Evolutionary conservation across 1,140 invertebrate genomes (phyloP), one percentile per base, ranked within the genome.

Genomic region (Trichogramma pretiosum): DNA sequence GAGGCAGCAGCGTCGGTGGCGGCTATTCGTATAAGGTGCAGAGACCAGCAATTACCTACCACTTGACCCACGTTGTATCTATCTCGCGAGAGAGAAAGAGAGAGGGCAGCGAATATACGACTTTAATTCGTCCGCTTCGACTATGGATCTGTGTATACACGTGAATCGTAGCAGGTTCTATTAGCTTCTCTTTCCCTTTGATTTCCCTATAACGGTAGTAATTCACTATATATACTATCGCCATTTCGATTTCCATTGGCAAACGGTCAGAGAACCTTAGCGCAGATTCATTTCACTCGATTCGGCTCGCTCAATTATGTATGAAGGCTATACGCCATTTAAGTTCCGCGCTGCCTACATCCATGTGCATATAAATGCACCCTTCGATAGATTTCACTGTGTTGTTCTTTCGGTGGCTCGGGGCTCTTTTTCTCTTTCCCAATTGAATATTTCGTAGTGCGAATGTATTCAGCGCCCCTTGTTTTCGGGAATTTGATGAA

Each of bases 91-190:
- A n/a, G n/a, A n/a, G 19, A 14, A 40, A n/a, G 18, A 14, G n/a
- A 28, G 23, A 22, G 36, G 28, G 37, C 4, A 48, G 38, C 53
- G 48, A 52, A 56, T 60, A 56, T 54, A 56, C 47, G 58, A 54
- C 52, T 60, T 60, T 60, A 56, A 57, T 57, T 57, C 54, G 47
- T 55, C 55, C 44, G 54, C 50, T 54, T n/a, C n/a, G n/a, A n/a
- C n/a, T n/a, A n/a, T n/a, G n/a, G n/a, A n/a, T n/a, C n/a, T n/a
- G n/a, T n/a, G n/a, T n/a, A n/a, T n/a, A n/a, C n/a, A n/a, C n/a
- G n/a, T n/a, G n/a, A n/a, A n/a, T n/a, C n/a, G n/a, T n/a, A n/a
- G n/a, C n/a, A n/a, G n/a, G n/a, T n/a, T n/a, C n/a, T n/a, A n/a
- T n/a, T n/a, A n/a, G n/a, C n/a, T n/a, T n/a, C n/a, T n/a, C n/a